phyloP scores from a whole-genome alignment of 2,113 vertebrate genomes.

The Callipepla californica region DNA sequence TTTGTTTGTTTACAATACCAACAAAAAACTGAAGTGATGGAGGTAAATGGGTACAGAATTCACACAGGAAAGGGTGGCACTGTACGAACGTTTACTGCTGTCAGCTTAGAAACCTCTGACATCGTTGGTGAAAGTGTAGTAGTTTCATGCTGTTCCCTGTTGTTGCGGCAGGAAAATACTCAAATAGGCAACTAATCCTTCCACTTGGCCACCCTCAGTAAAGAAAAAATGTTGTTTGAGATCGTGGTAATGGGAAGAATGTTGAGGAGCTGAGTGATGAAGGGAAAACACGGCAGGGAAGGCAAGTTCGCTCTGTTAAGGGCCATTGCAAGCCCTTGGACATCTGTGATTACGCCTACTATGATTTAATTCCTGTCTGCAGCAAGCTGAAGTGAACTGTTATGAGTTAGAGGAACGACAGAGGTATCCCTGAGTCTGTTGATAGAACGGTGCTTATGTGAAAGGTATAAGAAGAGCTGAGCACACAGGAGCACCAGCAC shows the following conservation, averaged over 20 bases:
- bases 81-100: neutral
- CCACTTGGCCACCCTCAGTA: neutral
- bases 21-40: neutral
- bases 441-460: neutral
- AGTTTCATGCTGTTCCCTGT: neutral
- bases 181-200: slow-evolving; percentile 4
- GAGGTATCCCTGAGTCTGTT: neutral
- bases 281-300: neutral
- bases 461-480: neutral
- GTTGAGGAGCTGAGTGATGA: neutral
- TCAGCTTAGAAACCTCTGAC: neutral
- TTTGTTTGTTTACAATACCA: neutral
- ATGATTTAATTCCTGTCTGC: neutral
- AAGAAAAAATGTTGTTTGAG: neutral
- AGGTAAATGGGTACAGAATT: slow-evolving; percentile 5
- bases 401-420: neutral
- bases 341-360: neutral
- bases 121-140: neutral
- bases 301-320: neutral
- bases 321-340: neutral
- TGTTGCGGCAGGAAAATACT: slow-evolving; percentile 5
- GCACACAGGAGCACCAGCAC: neutral
- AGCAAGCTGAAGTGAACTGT: neutral
- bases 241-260: neutral
- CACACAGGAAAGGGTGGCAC: slow-evolving; percentile 5